phyloP scores from a whole-genome alignment of 2,113 vertebrate genomes.

The Aythya baeri region DNA sequence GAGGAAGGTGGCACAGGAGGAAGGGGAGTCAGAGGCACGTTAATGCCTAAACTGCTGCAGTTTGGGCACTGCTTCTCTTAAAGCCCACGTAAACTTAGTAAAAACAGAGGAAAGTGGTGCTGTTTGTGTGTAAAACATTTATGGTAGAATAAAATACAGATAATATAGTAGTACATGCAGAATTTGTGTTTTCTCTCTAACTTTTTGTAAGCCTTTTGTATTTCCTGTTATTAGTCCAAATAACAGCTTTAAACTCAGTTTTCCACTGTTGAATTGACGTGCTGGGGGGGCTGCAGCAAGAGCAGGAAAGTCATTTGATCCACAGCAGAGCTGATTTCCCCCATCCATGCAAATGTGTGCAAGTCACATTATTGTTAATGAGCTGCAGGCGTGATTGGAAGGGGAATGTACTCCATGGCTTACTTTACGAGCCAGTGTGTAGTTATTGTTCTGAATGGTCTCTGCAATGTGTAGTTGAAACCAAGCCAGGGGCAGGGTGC shows the following conservation, averaged over 20 bases:
- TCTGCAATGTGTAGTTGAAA: constrained; percentile 24
- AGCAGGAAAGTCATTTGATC: neutral
- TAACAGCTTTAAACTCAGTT: neutral
- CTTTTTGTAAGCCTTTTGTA: neutral
- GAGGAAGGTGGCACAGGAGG: neutral
- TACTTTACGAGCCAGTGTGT: neutral
- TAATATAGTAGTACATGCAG: neutral
- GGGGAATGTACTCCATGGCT: neutral
- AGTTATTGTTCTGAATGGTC: constrained; percentile 2
- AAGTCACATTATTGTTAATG: neutral
- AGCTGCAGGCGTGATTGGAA: neutral
- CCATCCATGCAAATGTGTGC: neutral
- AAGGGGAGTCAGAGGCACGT: neutral
- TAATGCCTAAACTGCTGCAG: neutral
- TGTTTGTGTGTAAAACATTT: neutral
- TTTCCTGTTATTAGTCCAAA: neutral
- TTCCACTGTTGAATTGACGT: neutral
- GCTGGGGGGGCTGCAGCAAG: neutral
- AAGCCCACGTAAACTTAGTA: neutral
- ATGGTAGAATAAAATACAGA: neutral
- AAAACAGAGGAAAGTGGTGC: neutral
- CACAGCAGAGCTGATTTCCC: neutral
- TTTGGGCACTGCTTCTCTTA: neutral
- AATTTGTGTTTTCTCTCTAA: neutral
- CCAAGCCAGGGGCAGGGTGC: constrained; percentile 16